Evolutionary conservation across 1,140 invertebrate genomes (phyloP).

Genomic region (Nebria ingens): DNA sequence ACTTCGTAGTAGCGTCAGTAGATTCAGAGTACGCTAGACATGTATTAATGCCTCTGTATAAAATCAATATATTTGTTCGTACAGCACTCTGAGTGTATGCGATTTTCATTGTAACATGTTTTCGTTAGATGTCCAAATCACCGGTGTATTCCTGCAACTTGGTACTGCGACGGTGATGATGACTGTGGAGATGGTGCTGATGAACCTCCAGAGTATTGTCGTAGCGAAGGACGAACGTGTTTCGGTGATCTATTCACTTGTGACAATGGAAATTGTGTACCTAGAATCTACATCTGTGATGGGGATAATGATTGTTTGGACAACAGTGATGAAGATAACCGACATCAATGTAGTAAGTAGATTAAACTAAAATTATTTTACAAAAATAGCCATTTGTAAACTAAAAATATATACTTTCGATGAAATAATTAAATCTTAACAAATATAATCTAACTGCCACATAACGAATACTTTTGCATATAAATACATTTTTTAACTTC

Average conservation of each 20-base stretch:
- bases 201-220: slow-evolving; percentile 84
- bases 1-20: no score
- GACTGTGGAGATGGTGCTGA: slow-evolving; percentile 85
- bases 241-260: slow-evolving; percentile 93
- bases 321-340: slow-evolving; percentile 79
- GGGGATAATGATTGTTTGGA: slow-evolving; percentile 92
- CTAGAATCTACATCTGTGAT: slow-evolving; percentile 94
- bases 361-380: no score
- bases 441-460: not conserved
- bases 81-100: no score
- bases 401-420: no score
- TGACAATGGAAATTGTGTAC: slow-evolving; percentile 94
- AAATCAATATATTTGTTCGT: no score
- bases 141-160: slow-evolving; percentile 80
- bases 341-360: slow-evolving; percentile 82
- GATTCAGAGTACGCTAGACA: no score
- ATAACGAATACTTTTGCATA: not conserved
- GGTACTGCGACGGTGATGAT: slow-evolving; percentile 78
- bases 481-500: slow-evolving; percentile 7
- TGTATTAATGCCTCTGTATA: no score
- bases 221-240: slow-evolving; percentile 87
- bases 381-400: no score
- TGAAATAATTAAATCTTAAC: not conserved
- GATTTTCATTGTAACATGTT: no score
- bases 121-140: slow-evolving; percentile 69